These are phyloP conservation scores for Pogoniulus pusillus DNA, from an alignment of 2,797 vertebrate genomes.

Conservation along the genomic window DNA sequence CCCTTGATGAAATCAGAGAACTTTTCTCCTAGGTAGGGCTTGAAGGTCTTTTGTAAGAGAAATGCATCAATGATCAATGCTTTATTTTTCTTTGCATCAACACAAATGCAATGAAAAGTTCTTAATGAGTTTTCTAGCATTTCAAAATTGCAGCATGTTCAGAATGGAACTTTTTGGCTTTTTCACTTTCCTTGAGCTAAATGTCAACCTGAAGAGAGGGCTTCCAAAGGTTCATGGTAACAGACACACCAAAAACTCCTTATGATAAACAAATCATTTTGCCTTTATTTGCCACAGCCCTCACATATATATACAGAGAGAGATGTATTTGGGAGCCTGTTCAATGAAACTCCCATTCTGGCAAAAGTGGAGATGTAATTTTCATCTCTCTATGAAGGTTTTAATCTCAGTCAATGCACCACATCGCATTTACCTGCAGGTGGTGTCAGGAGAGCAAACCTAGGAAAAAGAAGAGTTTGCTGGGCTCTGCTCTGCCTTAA, in stretches of 20 bases:
- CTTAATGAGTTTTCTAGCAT: not conserved
- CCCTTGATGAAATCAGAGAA: not conserved
- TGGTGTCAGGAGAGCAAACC: constrained; percentile 32
- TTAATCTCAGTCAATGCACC: not conserved
- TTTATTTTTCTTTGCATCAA: not conserved
- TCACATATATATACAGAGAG: not conserved
- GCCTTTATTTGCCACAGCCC: not conserved
- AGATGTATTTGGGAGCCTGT: not conserved
- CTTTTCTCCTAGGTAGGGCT: not conserved
- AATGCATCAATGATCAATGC: not conserved
- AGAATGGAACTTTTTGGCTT: not conserved
- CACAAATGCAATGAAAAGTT: not conserved
- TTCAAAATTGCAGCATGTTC: not conserved
- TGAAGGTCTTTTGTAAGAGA: not conserved
- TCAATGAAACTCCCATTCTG: not conserved
- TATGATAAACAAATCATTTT: not conserved
- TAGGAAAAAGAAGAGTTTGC: not conserved
- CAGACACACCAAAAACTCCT: not conserved
- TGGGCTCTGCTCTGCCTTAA: not conserved
- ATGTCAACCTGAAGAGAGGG: not conserved
- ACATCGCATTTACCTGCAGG: constrained; percentile 4
- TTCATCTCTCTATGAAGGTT: not conserved
- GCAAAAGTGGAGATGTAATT: not conserved
- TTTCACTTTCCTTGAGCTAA: not conserved
- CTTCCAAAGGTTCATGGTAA: not conserved